phyloP scores from a whole-genome alignment of 2,888 invertebrate genomes.

The Eurytoma californica region DNA sequence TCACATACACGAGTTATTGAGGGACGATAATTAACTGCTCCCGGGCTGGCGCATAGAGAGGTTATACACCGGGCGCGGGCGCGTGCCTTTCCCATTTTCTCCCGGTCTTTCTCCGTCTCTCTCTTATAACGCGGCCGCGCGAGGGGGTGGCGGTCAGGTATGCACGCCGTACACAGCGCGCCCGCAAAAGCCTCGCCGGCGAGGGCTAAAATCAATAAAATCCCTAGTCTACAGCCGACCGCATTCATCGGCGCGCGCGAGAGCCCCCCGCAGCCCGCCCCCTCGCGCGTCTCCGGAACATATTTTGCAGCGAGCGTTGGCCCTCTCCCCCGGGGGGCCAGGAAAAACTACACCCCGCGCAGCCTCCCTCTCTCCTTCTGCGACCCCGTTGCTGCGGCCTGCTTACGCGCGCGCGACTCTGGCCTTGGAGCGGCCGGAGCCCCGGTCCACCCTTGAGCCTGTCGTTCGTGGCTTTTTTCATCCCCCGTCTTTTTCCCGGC shows the following conservation, averaged over 20 bases:
- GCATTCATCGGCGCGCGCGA: slow-evolving; percentile 67
- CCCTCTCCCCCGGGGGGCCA: slow-evolving; percentile 10
- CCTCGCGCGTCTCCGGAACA: slow-evolving; percentile 65
- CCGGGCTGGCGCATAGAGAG: neutral
- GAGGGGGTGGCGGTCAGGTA: slow-evolving; percentile 17
- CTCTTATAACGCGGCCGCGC: slow-evolving; percentile 19
- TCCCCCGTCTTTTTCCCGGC: neutral
- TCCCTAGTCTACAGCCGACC: slow-evolving; percentile 71
- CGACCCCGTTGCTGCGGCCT: neutral
- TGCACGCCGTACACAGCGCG: neutral
- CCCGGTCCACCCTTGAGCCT: no score
- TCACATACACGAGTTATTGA: slow-evolving; percentile 11
- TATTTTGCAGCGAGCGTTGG: slow-evolving; percentile 68
- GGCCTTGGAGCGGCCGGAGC: neutral
- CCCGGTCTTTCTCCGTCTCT: neutral
- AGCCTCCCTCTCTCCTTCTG: neutral
- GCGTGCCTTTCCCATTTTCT: slow-evolving; percentile 31
- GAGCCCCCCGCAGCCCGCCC: slow-evolving; percentile 49
- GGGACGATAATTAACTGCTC: slow-evolving; percentile 51
- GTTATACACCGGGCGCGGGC: neutral
- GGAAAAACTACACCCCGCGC: neutral
- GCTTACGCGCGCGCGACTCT: neutral
- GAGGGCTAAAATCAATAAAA: slow-evolving; percentile 71
- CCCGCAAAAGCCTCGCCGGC: slow-evolving; percentile 30
- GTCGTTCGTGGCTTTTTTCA: no score